Conservation (phyloP, 1,140 invertebrate species). For the Paraescarpia echinospica region DNA sequence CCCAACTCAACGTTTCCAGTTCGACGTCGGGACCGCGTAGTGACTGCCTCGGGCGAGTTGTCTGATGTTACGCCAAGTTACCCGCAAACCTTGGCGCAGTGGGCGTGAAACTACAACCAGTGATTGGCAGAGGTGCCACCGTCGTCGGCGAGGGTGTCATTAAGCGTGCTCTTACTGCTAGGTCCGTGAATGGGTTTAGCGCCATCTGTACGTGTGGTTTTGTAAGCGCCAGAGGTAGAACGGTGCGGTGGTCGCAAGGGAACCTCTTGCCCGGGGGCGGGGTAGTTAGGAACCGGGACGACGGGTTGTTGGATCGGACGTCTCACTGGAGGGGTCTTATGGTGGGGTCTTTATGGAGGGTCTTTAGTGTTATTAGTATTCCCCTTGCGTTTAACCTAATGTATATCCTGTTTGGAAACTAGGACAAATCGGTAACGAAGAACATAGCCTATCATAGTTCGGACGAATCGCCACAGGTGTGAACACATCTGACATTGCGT, state of each 20-base stretch:
- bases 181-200: background rate
- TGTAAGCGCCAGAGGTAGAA: background rate
- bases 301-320: background rate
- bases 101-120: background rate
- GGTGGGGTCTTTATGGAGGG: background rate
- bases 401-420: background rate
- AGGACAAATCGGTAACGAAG: background rate
- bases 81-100: background rate
- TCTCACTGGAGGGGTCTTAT: background rate
- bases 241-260: no score
- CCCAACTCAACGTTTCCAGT: background rate
- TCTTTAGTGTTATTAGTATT: background rate
- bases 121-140: background rate
- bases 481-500: background rate
- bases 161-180: background rate
- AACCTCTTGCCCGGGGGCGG: background rate
- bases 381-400: background rate
- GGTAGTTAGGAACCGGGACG: background rate
- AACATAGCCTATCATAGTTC: background rate
- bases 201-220: background rate
- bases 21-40: background rate
- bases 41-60: background rate
- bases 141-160: background rate
- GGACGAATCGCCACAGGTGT: background rate
- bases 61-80: background rate